Conservation (phyloP, 1,140 invertebrate genomes). For the Aporrectodea caliginosa region DNA sequence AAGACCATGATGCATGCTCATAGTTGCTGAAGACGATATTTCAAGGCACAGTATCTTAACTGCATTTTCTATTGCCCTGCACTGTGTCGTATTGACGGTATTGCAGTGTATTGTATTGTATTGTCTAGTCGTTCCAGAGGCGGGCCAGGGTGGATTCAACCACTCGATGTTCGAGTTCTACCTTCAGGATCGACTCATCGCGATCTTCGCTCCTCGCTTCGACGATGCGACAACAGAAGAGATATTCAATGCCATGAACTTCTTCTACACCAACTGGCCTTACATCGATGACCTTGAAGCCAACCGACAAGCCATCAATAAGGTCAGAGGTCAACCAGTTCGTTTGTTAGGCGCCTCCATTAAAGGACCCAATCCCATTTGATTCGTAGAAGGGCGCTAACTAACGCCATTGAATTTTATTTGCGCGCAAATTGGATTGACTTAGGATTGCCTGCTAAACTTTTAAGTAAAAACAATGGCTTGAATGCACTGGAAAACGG, state of each 20-base stretch:
- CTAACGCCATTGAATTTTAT: too few species aligned
- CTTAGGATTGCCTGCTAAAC: not conserved
- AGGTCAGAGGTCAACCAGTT: not conserved
- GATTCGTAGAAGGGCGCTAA: not conserved
- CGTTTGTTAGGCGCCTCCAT: not conserved
- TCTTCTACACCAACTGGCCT: slow-evolving; percentile 5
- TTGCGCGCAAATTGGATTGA: not conserved
- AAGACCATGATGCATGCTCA: not conserved
- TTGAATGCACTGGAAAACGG: too few species aligned
- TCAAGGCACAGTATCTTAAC: not conserved
- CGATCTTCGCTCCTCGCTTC: not conserved
- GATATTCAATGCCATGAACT: not conserved
- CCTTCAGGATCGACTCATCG: not conserved
- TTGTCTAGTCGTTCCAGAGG: not conserved
- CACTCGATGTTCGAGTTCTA: not conserved
- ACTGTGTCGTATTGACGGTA: too few species aligned
- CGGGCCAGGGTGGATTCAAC: not conserved
- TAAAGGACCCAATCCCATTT: too few species aligned
- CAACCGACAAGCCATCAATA: slow-evolving; percentile 5
- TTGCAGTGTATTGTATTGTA: not conserved
- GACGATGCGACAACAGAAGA: not conserved
- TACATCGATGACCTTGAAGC: slow-evolving; percentile 9
- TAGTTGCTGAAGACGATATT: not conserved
- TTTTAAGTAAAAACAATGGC: too few species aligned
- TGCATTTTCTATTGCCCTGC: too few species aligned